Conservation (phyloP, 2,113 vertebrate species). For the Epinephelus moara region DNA sequence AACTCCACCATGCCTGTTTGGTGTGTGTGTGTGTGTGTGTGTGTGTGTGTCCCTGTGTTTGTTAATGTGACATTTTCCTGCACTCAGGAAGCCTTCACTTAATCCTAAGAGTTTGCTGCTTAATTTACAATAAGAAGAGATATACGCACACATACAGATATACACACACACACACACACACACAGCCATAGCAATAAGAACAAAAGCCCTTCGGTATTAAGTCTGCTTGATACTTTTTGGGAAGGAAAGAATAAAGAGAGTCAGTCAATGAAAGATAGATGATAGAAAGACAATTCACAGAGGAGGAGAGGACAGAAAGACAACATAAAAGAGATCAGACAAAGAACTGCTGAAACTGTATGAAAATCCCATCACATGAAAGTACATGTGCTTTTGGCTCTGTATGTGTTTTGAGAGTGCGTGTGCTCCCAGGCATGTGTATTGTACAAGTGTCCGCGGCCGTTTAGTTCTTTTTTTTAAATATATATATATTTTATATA, state of each 20-base stretch:
- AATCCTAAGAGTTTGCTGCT: constrained; percentile 53
- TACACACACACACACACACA: neutral
- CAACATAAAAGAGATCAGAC: neutral
- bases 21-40: constrained; percentile 1
- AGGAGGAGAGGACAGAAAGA: neutral
- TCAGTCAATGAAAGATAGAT: constrained; percentile 37
- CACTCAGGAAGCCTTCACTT: constrained; percentile 36
- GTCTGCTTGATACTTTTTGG: constrained; percentile 27
- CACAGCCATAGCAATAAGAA: constrained; percentile 12
- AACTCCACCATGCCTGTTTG: neutral
- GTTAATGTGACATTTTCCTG: constrained; percentile 42
- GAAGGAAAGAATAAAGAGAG: constrained; percentile 5
- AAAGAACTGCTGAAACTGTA: neutral
- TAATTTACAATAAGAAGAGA: constrained; percentile 39
- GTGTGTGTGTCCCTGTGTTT: constrained; percentile 22
- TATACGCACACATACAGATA: neutral
- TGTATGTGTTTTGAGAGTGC: neutral
- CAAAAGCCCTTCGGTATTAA: constrained; percentile 12
- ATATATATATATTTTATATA: too few relatives aligned
- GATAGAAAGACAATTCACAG: constrained; percentile 7
- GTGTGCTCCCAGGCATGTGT: constrained; percentile 3
- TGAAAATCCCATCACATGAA: constrained; percentile 1
- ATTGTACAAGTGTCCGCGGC: neutral
- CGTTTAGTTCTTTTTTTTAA: neutral
- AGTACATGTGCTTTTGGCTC: neutral